Evolutionary conservation across 2,113 vertebrate genomes (phyloP), one percentile per base, ranked within the genome.

Genomic region (Proterorhinus semilunaris): DNA sequence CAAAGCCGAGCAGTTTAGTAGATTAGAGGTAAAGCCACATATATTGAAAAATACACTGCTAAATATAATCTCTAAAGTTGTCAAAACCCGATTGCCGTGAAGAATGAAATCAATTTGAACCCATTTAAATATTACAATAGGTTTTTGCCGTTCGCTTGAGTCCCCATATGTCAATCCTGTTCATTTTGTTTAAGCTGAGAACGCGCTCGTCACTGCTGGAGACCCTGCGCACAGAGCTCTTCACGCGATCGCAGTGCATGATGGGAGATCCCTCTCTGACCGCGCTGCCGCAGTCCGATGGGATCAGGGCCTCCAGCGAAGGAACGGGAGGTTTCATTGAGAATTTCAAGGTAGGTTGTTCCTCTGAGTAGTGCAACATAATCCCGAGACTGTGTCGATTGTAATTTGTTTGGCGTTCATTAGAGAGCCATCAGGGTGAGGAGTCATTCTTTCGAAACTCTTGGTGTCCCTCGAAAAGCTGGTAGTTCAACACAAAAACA

Each of bases 261-360:
- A 89, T 94, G 91, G 93, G 94, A 51, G 87, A 93, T 72, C 80
- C 89, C 4, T 75, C 85, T 5, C 68, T 85, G 12, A 62, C 83
- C 10, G 50, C 68, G 6, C 64, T 83, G 17, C 53, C 87, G 1
- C 54, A 79, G 6, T 70, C 83, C 53, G 92, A 93, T 11, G 79
- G 71, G 55, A 83, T 21, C 53, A 92, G 71, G 66, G 90, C 67
- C 36, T 83, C 84, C 36, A 88, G 93, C 69, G 94, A 94, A 68
- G 94, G 94, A 61, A 93, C 93, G 0, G 95, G 95, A 12, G 92
- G 96, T 7, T 97, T 97, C 82, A 94, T 97, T 8, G 96, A 97
- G 80, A 96, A 96, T 75, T 96, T 97, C 83, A 97, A 97, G 94
- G 96, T 96, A 73, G 88, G 83, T 17, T 46, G 27, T 36, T 36